These are phyloP conservation scores for Hypothenemus hampei DNA, from an alignment of 1,140 invertebrate genomes.

Conservation along the genomic window DNA sequence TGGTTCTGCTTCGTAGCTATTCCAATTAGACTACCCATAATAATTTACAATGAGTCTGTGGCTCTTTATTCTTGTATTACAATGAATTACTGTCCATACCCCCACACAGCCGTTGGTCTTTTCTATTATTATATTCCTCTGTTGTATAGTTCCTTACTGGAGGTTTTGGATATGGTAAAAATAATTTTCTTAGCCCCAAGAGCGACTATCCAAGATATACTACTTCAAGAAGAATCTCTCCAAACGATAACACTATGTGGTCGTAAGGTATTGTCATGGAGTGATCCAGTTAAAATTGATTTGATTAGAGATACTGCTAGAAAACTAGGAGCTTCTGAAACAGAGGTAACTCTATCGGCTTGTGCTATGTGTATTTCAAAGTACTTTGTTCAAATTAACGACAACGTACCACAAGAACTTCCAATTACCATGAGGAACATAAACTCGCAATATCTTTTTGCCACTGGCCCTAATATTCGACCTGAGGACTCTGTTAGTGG, in stretches of 20 bases:
- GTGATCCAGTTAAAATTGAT: constrained; percentile 57
- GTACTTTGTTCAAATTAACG: constrained; percentile 55
- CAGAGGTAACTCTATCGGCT: constrained; percentile 62
- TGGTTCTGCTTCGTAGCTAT: constrained; percentile 42
- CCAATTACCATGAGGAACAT: constrained; percentile 48
- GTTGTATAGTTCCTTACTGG: constrained; percentile 50
- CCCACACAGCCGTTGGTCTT: constrained; percentile 45
- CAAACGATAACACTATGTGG: constrained; percentile 69
- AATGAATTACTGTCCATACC: constrained; percentile 45
- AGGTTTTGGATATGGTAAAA: constrained; percentile 52
- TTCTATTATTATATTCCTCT: constrained; percentile 56
- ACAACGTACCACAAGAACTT: constrained; percentile 45
- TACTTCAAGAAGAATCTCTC: constrained; percentile 51
- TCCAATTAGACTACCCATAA: constrained; percentile 43
- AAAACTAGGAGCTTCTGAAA: constrained; percentile 58
- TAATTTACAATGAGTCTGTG: constrained; percentile 45
- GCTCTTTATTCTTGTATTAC: constrained; percentile 43
- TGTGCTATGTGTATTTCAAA: constrained; percentile 57
- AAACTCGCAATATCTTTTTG: constrained; percentile 41
- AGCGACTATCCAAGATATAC: constrained; percentile 56
- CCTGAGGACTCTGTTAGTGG: constrained; percentile 41
- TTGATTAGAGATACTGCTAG: constrained; percentile 51
- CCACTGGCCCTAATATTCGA: constrained; percentile 35
- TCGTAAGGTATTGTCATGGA: constrained; percentile 73
- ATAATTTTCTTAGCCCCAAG: constrained; percentile 54